Percentiles rank a stretch among this genome's conserved stretches.
These are phyloP conservation scores for Epinephelus lanceolatus DNA, from an alignment of 2,113 vertebrate genomes.

Conservation along the genomic window DNA sequence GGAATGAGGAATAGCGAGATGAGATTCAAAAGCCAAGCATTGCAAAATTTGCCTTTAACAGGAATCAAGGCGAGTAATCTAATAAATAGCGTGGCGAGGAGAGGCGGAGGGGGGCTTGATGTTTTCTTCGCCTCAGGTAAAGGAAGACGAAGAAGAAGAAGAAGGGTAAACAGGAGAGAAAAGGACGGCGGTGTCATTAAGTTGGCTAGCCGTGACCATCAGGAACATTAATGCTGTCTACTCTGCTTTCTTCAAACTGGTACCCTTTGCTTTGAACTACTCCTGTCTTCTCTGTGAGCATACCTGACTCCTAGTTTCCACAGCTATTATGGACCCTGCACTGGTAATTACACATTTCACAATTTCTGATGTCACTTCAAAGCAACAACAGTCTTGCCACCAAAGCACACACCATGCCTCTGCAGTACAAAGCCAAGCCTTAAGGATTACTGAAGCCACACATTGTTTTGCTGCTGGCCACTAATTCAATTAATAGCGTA, in stretches of 20 bases:
- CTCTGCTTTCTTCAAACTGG: constrained; percentile 73
- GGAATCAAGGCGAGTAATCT: constrained; percentile 80
- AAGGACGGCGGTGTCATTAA: constrained; percentile 72
- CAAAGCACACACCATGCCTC: constrained; percentile 49
- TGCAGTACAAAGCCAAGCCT: constrained; percentile 74
- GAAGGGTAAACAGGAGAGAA: constrained; percentile 70
- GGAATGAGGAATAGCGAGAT: constrained; percentile 83
- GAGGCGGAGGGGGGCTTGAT: constrained; percentile 41
- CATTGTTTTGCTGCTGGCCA: constrained; percentile 79
- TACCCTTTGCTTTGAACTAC: constrained; percentile 80
- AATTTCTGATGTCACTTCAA: constrained; percentile 82
- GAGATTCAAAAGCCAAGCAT: constrained; percentile 81
- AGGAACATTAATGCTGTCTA: constrained; percentile 73
- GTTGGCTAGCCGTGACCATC: constrained; percentile 74
- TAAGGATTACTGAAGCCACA: constrained; percentile 75
- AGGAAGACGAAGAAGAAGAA: constrained; percentile 40
- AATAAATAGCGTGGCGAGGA: constrained; percentile 70
- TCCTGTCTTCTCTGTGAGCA: constrained; percentile 59
- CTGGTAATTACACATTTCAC: constrained; percentile 83
- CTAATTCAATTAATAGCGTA: constrained; percentile 82
- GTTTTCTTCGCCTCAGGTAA: constrained; percentile 62
- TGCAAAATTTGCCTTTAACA: constrained; percentile 82
- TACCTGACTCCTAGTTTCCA: constrained; percentile 76
- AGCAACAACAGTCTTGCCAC: constrained; percentile 72
- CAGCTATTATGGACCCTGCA: constrained; percentile 75